Evolutionary conservation across 2,888 invertebrate genomes (phyloP).

Genomic region (Caenorhabditis sp.): DNA sequence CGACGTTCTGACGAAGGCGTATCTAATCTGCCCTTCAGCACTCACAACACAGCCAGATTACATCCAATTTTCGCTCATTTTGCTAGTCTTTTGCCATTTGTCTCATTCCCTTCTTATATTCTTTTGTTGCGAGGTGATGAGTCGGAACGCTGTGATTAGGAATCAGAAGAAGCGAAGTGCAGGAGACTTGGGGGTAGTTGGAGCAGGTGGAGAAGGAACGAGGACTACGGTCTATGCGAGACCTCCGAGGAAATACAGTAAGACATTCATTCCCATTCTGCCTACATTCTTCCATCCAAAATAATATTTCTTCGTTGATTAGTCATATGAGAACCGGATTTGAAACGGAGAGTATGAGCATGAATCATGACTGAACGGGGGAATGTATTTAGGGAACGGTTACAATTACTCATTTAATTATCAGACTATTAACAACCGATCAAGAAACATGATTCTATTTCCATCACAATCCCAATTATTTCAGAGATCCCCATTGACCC

Average conservation of each 20-base stretch:
- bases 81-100: background rate
- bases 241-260: constrained; percentile 34
- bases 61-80: constrained; percentile 18
- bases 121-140: constrained; percentile 20
- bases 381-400: no score
- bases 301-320: no score
- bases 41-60: constrained; percentile 12
- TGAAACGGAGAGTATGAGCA: no score
- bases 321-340: no score
- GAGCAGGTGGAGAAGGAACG: background rate
- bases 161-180: constrained; percentile 41
- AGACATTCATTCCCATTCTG: constrained; percentile 9
- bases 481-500: constrained; percentile 74
- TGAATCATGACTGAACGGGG: background rate
- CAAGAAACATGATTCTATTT: no score
- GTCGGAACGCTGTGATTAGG: constrained; percentile 6
- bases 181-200: background rate
- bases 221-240: constrained; percentile 7
- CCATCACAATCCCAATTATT: constrained; percentile 6
- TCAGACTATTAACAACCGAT: no score
- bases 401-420: background rate
- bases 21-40: constrained; percentile 40
- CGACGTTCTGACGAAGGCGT: constrained; percentile 6
- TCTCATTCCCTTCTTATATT: constrained; percentile 10
- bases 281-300: no score